phyloP scores from a whole-genome alignment of 2,888 invertebrate species.

The Beris morrisii region DNA sequence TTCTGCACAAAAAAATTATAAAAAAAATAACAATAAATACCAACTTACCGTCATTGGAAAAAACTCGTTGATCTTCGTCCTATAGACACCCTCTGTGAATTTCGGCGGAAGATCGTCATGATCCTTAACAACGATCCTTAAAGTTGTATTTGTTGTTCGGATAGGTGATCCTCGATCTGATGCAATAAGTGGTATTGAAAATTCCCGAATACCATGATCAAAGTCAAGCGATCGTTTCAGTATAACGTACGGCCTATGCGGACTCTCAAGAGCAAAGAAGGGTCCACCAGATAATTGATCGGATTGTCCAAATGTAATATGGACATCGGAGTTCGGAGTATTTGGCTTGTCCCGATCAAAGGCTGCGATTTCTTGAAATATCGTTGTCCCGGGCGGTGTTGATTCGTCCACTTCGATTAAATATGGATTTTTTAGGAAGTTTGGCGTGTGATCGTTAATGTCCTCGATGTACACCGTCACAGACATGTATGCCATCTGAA shows the following conservation, averaged over 20 bases:
- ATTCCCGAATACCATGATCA: slow-evolving; percentile 77
- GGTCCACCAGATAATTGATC: slow-evolving; percentile 50
- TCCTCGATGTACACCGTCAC: slow-evolving; percentile 89
- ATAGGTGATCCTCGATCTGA: slow-evolving; percentile 82
- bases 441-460: slow-evolving; percentile 80
- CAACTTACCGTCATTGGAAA: slow-evolving; percentile 74
- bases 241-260: slow-evolving; percentile 75
- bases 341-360: slow-evolving; percentile 84
- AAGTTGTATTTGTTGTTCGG: slow-evolving; percentile 70
- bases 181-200: slow-evolving; percentile 72
- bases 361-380: slow-evolving; percentile 79
- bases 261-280: slow-evolving; percentile 74
- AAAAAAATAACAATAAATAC: neutral
- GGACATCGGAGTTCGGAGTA: slow-evolving; percentile 84
- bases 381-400: slow-evolving; percentile 74
- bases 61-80: slow-evolving; percentile 79
- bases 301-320: slow-evolving; percentile 74
- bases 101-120: slow-evolving; percentile 81
- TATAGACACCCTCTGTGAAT: slow-evolving; percentile 79
- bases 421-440: slow-evolving; percentile 78
- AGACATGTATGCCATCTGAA: slow-evolving; percentile 78
- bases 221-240: slow-evolving; percentile 75
- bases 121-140: slow-evolving; percentile 72
- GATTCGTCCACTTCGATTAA: slow-evolving; percentile 77
- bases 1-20: too few relatives aligned